Base-by-base conservation (phyloP, 2,797 vertebrate species). In the Myotis vivesi region DNA sequence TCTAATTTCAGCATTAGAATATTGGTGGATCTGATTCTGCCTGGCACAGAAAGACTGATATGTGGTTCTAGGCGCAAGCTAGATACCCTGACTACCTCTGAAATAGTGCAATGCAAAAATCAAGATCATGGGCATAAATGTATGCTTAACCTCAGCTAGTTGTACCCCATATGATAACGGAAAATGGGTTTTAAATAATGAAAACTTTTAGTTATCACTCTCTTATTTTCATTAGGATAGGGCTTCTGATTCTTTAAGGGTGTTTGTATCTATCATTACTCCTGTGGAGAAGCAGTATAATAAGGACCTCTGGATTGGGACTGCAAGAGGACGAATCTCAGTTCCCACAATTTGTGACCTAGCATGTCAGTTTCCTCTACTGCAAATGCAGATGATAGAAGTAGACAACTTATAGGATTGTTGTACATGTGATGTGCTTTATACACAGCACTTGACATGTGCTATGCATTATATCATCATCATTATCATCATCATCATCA, bases 1-100 rank as follows among this genome's bases (percentile, higher is more conserved):
- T 96, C 92, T 96, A 71, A 90, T 97, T 96, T 97, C 71, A 94
- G 82, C 46, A 25, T 95, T 86, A 95, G 71, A 87, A 88, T 92
- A 83, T 33, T 87, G 38, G 92, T 92, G 57, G 51, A 73, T 95
- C 57, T 83, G 25, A 38, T 71, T 94, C 59, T 80, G 64, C 79
- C 80, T 62, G 59, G 80, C 66, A 79, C 51, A 73, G 69, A 89
- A 46, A 89, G 41, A 62, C 51, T 41, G 19, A 76, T 30, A 33
- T 10, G 23, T 72, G 17, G 33, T 64, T 87, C 73, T 57, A 71
- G 77, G 93, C 83, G 36, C 44, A 92, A 81, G 73, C 13, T 30
- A 28, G 38, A 23, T 23, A 33, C 6, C 36, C 17, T 38, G 13
- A 72, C 6, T 88, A 44, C 49, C 66, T 91, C 87, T 91, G 87